Base-by-base conservation (phyloP, 2,113 vertebrate species). In the Oceanites oceanicus region DNA sequence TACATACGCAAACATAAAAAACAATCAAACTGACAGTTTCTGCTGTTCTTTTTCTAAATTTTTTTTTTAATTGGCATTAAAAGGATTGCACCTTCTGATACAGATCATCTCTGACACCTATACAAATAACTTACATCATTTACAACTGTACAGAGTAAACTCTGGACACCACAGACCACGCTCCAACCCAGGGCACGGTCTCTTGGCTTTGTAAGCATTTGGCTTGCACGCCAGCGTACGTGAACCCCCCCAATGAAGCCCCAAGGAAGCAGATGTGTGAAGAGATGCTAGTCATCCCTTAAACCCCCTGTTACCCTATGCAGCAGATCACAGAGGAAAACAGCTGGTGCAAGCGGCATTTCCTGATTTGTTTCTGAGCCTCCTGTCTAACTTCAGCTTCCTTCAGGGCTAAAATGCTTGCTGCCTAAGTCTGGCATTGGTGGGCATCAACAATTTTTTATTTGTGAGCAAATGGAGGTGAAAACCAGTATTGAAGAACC, bases 41-140 rank as follows among this genome's bases (percentile, higher is more conserved):
- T 74, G n/a, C 9, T 58, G 20, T 1, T 1, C 18, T 73, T 16
- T n/a, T 32, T 23, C 3, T 27, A 1, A 42, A 19, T n/a, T 30
- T 59, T 47, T 19, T 45, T 52, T 93, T 70, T n/a, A 93, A 23
- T 26, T 26, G 36, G 36, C 58, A 34, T 56, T 40, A 10, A 78
- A 93, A 86, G 49, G n/a, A 66, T 72, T 67, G 40, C 83, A 77
- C 52, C 38, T 81, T 81, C 76, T 32, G 59, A 72, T 34, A 66
- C 21, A 66, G 27, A 53, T 76, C 18, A 47, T 44, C 77, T 70
- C 13, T 47, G 70, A 29, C 32, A 49, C 40, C 77, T 92, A 19
- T 93, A 97, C 86, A 96, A 97, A 97, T 97, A 97, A 97, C 49
- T 97, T 97, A 97, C 83, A 96, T 14, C 3, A 94, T 95, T 78